Base-by-base conservation (phyloP, 2,797 vertebrate species). In the Potorous gilbertii region DNA sequence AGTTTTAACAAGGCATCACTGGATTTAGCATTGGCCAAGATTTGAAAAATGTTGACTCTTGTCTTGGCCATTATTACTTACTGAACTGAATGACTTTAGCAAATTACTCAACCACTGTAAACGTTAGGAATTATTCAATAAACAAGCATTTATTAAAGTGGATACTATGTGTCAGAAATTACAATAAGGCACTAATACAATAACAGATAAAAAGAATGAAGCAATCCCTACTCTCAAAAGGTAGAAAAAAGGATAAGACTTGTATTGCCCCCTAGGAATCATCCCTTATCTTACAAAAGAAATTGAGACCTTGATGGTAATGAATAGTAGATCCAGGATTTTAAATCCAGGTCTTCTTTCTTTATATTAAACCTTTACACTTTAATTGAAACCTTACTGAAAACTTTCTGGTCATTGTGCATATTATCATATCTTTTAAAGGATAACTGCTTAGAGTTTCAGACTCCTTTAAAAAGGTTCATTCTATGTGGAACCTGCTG, bases 401-500 rank as follows among this genome's bases (percentile, higher is more conserved):
- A 18, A 46, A 24, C 66, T 81, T 81, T 46, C 66, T 81, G 40
- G 40, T 81, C 21, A 81, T 21, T 74, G 34, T 81, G n/a, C n/a
- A 81, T 81, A 46, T 81, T 81, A 40, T 46, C n/a, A 24, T 81
- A 81, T 46, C n/a, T 46, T 40, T 46, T 46, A 81, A 81, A 24
- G 46, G 21, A 56, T 94, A 12, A 90, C 97, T 91, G 52, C 96
- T 14, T 95, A 94, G 87, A 96, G 24, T 55, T 94, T 97, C 66
- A 50, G 94, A 55, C 93, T 96, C 56, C 95, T 95, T 95, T 46
- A 34, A 93, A 96, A 96, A 92, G 59, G 95, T 94, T 16, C 91
- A 95, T 46, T 81, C 40, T 5, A 46, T 81, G 40, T 81, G 21
- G 74, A 87, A 87, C 74, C 21, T 87, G 27, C 74, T 87, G 50